These are phyloP conservation scores for Cephus cinctus DNA, from an alignment of 1,140 invertebrate species.

Conservation along the genomic window DNA sequence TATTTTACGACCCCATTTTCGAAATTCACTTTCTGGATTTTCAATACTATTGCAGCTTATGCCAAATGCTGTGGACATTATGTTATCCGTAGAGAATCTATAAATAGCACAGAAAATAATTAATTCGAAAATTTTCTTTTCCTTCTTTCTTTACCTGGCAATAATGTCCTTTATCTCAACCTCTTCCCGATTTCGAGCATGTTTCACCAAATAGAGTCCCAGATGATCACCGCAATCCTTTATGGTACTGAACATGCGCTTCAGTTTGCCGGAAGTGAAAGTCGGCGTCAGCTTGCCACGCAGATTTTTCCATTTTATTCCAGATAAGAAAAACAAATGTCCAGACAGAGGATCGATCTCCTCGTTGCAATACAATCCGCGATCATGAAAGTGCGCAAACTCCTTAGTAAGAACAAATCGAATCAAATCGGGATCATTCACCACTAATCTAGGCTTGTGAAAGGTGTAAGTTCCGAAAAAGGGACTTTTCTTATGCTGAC, in stretches of 20 bases:
- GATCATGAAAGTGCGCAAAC: conserved; percentile 53
- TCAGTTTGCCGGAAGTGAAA: conserved; percentile 61
- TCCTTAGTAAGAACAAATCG: conserved; percentile 53
- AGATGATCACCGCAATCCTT: conserved; percentile 47
- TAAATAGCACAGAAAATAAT: conserved; percentile 28
- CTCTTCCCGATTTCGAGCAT: conserved; percentile 21
- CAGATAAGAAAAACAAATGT: conserved; percentile 53
- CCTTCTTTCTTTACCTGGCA: conserved; percentile 28
- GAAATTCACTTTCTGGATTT: conserved; percentile 39
- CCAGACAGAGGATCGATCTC: conserved; percentile 57
- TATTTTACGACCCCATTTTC: conserved; percentile 22
- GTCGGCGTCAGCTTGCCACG: conserved; percentile 57
- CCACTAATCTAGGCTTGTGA: conserved; percentile 49
- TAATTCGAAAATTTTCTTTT: neutral
- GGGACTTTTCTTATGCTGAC: conserved; percentile 15
- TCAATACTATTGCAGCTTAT: conserved; percentile 57
- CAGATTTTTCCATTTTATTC: conserved; percentile 56
- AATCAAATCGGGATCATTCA: conserved; percentile 55
- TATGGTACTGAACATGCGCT: conserved; percentile 56
- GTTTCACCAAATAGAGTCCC: conserved; percentile 20
- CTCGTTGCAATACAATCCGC: conserved; percentile 49
- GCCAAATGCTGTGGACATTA: conserved; percentile 61
- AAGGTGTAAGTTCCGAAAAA: conserved; percentile 53
- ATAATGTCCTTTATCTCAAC: conserved; percentile 55
- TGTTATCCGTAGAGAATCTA: conserved; percentile 60